Conservation (phyloP, 2,888 invertebrate genomes). For the Lasioglossum morio region DNA sequence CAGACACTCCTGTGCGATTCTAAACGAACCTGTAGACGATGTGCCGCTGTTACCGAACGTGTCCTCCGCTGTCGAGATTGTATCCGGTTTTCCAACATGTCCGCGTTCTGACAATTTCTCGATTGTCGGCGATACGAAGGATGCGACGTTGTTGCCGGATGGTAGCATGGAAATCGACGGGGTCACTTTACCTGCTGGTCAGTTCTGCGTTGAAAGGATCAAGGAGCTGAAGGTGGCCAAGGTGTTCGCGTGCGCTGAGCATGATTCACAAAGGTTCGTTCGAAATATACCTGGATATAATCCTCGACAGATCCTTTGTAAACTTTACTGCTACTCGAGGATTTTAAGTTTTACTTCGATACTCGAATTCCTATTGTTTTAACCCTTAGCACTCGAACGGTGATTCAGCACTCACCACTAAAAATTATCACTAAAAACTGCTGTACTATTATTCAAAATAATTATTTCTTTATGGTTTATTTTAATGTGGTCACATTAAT, state of each 20-base stretch:
- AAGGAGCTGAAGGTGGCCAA: slow-evolving; percentile 84
- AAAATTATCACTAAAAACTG: too few species aligned
- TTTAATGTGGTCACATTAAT: too few species aligned
- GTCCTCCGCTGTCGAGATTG: slow-evolving; percentile 80
- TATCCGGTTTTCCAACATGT: slow-evolving; percentile 87
- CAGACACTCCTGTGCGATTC: slow-evolving; percentile 75
- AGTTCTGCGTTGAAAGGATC: slow-evolving; percentile 84
- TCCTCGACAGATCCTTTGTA: neutral
- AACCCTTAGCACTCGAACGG: too few species aligned
- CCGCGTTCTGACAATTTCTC: slow-evolving; percentile 85
- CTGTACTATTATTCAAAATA: too few species aligned
- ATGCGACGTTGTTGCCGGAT: slow-evolving; percentile 85
- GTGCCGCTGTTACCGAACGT: slow-evolving; percentile 81
- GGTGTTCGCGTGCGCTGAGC: slow-evolving; percentile 88
- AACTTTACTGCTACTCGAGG: neutral
- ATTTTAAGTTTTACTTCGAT: neutral
- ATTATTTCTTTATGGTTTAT: too few species aligned
- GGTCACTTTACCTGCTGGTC: slow-evolving; percentile 82
- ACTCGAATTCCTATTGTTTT: neutral
- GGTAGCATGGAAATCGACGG: slow-evolving; percentile 86
- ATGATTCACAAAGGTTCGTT: slow-evolving; percentile 83
- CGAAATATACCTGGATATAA: neutral
- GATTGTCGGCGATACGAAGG: slow-evolving; percentile 87
- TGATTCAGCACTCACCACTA: too few species aligned
- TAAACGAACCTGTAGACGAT: slow-evolving; percentile 67